Percentiles rank a stretch among this genome's conserved stretches.
Evolutionary conservation across 2,888 invertebrate genomes (phyloP).

Genomic region (Tiliacea citrago): DNA sequence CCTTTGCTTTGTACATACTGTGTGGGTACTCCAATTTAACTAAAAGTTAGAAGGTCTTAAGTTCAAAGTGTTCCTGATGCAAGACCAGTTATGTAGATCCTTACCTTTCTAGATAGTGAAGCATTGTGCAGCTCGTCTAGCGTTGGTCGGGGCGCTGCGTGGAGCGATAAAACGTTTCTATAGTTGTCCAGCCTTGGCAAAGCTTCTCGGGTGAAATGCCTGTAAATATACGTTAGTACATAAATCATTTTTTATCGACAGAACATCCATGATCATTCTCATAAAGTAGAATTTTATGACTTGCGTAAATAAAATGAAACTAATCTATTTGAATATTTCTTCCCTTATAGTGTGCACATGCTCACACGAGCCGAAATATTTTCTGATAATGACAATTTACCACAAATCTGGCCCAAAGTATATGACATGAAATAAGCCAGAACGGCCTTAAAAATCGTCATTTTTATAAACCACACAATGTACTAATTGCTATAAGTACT

Average conservation of each 20-base stretch:
- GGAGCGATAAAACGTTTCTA: slow-evolving; percentile 96
- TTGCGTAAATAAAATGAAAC: not conserved
- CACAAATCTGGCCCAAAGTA: not conserved
- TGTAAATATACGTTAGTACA: slow-evolving; percentile 73
- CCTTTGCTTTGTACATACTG: not conserved
- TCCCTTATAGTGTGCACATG: not conserved
- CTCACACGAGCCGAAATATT: not conserved
- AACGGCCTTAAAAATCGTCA: not conserved
- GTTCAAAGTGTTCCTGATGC: not conserved
- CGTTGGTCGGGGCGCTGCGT: slow-evolving; percentile 96
- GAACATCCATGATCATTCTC: not conserved
- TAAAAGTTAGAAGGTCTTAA: not conserved
- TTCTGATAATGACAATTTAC: not conserved
- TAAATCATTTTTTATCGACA: slow-evolving; percentile 25
- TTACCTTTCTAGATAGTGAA: slow-evolving; percentile 94
- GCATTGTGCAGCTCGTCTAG: slow-evolving; percentile 97
- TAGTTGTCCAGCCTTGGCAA: slow-evolving; percentile 97
- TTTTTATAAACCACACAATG: not conserved
- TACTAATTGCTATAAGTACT: not conserved
- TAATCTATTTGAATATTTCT: not conserved
- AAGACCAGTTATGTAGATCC: slow-evolving; percentile 62
- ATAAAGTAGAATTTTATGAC: not conserved
- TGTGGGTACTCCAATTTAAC: not conserved
- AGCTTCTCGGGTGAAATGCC: slow-evolving; percentile 96
- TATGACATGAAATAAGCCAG: not conserved